Evolutionary conservation across 1,140 invertebrate genomes (phyloP), one percentile per base, ranked within the genome.

Genomic region (Aphaenogaster ashmeadi): DNA sequence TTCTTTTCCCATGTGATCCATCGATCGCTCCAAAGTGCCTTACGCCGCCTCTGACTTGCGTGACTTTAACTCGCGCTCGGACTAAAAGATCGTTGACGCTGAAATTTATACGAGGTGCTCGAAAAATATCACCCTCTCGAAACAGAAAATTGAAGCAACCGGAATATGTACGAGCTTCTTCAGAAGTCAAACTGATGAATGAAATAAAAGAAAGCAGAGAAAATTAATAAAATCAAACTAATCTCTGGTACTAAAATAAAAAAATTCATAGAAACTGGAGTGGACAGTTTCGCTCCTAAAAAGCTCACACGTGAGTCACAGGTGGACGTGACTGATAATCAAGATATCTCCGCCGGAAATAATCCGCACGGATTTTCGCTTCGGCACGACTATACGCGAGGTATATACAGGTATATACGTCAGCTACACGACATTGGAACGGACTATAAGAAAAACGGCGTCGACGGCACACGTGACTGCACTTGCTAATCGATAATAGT

Each of bases 401-500:
- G 52, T 33, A 58, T 21, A 33, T 44, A 18, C 6, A 21, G 27
- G 27, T 27, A 27, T 0, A 1, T 27, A 27, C 27, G 27, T 78
- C 27, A n/a, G n/a, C 36, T 44, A 7, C 54, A 7, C 54, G 41
- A 21, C 27, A 64, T 66, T 50, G 21, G n/a, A 27, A 11, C 50
- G 47, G 38, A 38, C 62, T 44, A 33, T 47, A 62, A 60, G 69
- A 84, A 84, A 75, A 50, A 75, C 69, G 27, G 27, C 67, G 21
- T 47, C 75, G 7, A 9, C 21, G 52, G 13, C 52, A 50, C 69
- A 60, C 69, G 41, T 60, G 80, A 60, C 67, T 38, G n/a, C 54
- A 27, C 71, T 60, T 36, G 50, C 69, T 60, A 21, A 84, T 84
- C 80, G 54, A 84, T 84, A 84, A 58, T 36, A 60, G 67, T 58